These are phyloP conservation scores for Arizona elegans DNA, from an alignment of 2,113 vertebrate species.

Conservation along the genomic window DNA sequence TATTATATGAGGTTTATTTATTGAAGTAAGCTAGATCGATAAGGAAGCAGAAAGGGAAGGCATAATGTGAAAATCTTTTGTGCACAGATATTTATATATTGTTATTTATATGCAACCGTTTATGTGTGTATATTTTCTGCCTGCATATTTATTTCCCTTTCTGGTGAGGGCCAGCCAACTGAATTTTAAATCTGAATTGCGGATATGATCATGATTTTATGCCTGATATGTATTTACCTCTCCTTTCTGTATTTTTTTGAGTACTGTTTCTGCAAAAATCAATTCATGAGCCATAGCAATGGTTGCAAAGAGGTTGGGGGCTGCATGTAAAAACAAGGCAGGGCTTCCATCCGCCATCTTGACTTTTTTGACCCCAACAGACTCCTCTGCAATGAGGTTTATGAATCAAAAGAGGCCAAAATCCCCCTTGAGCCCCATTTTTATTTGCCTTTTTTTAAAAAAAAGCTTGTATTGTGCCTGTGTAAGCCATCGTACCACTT, in stretches of 20 bases:
- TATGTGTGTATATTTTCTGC: not conserved
- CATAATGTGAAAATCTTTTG: not conserved
- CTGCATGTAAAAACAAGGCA: not conserved
- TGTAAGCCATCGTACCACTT: not conserved
- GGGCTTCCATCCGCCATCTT: not conserved
- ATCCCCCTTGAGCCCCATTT: not conserved
- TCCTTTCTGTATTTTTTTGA: not conserved
- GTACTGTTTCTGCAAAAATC: not conserved
- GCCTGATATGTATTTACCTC: not conserved
- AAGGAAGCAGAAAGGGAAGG: not conserved
- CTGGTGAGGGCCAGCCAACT: not conserved
- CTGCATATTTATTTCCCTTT: conserved; percentile 13
- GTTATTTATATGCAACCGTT: not conserved
- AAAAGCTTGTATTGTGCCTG: not conserved
- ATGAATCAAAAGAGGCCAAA: not conserved
- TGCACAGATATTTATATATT: conserved; percentile 17
- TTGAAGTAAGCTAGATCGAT: not conserved
- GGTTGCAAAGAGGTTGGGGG: not conserved
- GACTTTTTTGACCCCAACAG: not conserved
- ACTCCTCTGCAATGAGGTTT: not conserved
- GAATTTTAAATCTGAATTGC: not conserved
- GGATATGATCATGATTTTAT: not conserved
- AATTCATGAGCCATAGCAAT: not conserved
- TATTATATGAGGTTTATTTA: conserved; percentile 24
- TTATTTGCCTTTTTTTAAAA: not conserved